These are phyloP conservation scores for Pteropus alecto DNA, from an alignment of 2,113 vertebrate species.

Conservation along the genomic window DNA sequence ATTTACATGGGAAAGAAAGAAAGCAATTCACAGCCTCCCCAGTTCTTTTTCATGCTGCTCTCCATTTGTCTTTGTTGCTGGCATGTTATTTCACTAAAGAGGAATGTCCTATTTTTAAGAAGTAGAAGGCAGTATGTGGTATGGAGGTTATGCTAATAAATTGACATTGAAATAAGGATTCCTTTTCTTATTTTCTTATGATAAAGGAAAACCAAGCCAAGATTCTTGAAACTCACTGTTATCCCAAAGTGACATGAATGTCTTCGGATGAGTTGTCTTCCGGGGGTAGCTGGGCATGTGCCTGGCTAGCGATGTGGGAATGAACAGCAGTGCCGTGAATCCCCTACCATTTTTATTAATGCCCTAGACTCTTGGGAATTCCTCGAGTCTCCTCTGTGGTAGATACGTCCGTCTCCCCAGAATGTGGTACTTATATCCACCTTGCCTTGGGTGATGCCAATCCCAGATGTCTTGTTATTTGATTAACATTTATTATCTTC, in stretches of 20 bases:
- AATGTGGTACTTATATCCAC: background rate
- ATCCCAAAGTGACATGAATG: background rate
- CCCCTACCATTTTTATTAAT: background rate
- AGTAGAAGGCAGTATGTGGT: slow-evolving; percentile 55
- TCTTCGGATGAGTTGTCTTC: background rate
- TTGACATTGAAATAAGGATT: slow-evolving; percentile 44
- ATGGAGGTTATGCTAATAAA: slow-evolving; percentile 68
- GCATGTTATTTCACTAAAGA: slow-evolving; percentile 75
- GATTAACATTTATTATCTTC: background rate
- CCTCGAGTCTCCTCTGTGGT: background rate
- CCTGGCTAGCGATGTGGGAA: background rate
- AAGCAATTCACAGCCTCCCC: slow-evolving; percentile 56
- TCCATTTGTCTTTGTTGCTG: slow-evolving; percentile 70
- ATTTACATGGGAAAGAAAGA: slow-evolving; percentile 77
- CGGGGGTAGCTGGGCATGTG: background rate
- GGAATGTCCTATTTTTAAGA: slow-evolving; percentile 78
- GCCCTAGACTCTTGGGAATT: background rate
- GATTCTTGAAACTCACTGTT: slow-evolving; percentile 4
- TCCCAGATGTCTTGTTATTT: background rate
- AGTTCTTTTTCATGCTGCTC: slow-evolving; percentile 57
- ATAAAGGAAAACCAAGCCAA: slow-evolving; percentile 15
- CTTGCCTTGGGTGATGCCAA: background rate
- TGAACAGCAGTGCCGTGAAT: background rate
- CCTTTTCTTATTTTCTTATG: background rate
- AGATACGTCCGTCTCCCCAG: background rate